Evolutionary conservation across 1,140 invertebrate species (phyloP).

Genomic region (Diorhabda elongata): DNA sequence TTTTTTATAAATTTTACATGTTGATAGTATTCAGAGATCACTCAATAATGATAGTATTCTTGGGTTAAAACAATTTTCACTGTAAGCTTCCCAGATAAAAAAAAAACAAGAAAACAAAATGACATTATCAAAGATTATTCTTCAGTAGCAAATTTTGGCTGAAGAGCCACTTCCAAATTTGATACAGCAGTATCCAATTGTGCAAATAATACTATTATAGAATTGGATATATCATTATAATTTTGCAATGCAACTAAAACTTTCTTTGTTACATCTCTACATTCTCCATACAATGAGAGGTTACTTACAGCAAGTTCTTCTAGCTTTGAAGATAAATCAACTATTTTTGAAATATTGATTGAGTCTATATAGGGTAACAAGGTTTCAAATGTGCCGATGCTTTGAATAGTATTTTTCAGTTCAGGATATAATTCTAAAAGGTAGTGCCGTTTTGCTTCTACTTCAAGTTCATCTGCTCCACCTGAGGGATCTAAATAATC

Average conservation of each 20-base stretch:
- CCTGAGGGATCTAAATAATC: slow-evolving; percentile 43
- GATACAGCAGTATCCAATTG: slow-evolving; percentile 39
- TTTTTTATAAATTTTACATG: too few relatives aligned
- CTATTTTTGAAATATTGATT: slow-evolving; percentile 33
- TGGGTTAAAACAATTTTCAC: too few relatives aligned
- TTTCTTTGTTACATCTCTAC: slow-evolving; percentile 36
- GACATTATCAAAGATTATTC: slow-evolving; percentile 20
- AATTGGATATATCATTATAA: slow-evolving; percentile 42
- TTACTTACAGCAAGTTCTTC: slow-evolving; percentile 33
- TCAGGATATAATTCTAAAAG: slow-evolving; percentile 42
- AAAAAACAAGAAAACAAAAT: too few relatives aligned
- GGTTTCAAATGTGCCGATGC: slow-evolving; percentile 36
- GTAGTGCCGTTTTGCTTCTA: slow-evolving; percentile 40
- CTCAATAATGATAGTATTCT: too few relatives aligned
- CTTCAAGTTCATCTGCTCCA: slow-evolving; percentile 38
- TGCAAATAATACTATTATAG: slow-evolving; percentile 41
- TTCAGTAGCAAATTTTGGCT: slow-evolving; percentile 34
- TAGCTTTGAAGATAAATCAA: slow-evolving; percentile 37
- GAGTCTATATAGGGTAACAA: slow-evolving; percentile 37
- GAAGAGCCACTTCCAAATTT: slow-evolving; percentile 36
- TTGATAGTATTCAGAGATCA: too few relatives aligned
- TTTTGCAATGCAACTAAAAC: slow-evolving; percentile 39
- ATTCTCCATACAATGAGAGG: slow-evolving; percentile 37
- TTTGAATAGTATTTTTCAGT: slow-evolving; percentile 37
- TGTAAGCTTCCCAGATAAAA: too few relatives aligned